These are phyloP conservation scores for Caenorhabditis zanzibari DNA, from an alignment of 2,888 invertebrate species.

Conservation along the genomic window DNA sequence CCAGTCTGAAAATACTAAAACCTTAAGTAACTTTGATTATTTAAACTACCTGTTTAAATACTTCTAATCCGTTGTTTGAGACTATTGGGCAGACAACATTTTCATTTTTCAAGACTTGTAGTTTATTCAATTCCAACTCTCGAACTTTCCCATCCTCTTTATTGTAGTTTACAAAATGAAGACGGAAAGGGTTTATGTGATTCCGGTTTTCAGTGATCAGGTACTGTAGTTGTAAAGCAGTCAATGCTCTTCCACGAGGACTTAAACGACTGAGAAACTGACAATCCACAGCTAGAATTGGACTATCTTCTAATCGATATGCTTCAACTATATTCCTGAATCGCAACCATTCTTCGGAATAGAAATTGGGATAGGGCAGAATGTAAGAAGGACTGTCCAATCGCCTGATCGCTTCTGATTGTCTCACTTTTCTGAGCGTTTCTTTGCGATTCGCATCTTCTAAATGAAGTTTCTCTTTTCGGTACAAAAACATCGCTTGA, in stretches of 20 bases:
- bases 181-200: constrained; percentile 74
- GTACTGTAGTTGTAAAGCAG: constrained; percentile 76
- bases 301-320: constrained; percentile 59
- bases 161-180: constrained; percentile 78
- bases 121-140: constrained; percentile 30
- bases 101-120: not conserved
- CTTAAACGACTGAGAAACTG: constrained; percentile 77
- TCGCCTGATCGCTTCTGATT: not conserved
- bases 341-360: constrained; percentile 8
- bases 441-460: constrained; percentile 14
- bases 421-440: not conserved
- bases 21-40: not conserved
- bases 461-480: constrained; percentile 44
- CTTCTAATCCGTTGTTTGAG: constrained; percentile 4
- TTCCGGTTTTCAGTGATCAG: constrained; percentile 72
- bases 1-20: not conserved
- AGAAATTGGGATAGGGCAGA: not conserved
- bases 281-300: constrained; percentile 79
- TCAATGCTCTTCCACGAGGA: constrained; percentile 75
- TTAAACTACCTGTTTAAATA: not conserved
- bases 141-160: constrained; percentile 8
- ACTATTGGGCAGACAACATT: constrained; percentile 27
- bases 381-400: not conserved
- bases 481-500: constrained; percentile 70
- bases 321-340: constrained; percentile 10